Evolutionary conservation across 2,113 vertebrate genomes (phyloP).

Genomic region (Dolichotis patagonum): DNA sequence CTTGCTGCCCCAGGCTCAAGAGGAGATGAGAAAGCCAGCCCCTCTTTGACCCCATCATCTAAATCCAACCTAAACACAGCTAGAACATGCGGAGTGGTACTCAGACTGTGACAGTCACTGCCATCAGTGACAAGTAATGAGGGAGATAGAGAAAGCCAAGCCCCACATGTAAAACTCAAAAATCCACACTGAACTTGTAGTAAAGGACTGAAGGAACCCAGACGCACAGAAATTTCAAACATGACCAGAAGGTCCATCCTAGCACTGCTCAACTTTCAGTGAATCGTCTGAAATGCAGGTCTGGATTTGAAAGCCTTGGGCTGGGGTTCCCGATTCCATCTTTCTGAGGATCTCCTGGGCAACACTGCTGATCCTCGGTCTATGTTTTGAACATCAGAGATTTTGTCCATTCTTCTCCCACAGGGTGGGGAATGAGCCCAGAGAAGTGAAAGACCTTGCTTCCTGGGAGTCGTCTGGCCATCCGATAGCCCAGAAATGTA

Average conservation of each 20-base stretch:
- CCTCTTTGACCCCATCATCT: not conserved
- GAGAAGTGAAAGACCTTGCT: not conserved
- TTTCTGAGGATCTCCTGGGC: not conserved
- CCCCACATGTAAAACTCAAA: not conserved
- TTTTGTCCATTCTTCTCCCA: not conserved
- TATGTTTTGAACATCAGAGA: not conserved
- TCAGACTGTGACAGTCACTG: not conserved
- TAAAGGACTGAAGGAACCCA: not conserved
- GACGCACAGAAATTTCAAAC: not conserved
- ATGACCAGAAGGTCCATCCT: not conserved
- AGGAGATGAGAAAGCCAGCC: no score
- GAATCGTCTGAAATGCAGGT: not conserved
- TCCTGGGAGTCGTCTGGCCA: not conserved
- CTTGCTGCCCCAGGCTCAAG: slow-evolving; percentile 83
- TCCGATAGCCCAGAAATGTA: not conserved
- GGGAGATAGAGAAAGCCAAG: not conserved
- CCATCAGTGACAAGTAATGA: fast-evolving
- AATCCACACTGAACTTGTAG: not conserved
- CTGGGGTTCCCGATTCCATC: not conserved
- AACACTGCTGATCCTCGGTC: not conserved
- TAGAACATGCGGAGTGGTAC: no score
- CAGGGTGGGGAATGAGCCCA: fast-evolving
- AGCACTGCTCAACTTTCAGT: no score
- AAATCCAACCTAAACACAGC: not conserved
- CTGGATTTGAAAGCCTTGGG: fast-evolving